Conservation (phyloP, 2,888 invertebrate species). For the Dione juno region DNA sequence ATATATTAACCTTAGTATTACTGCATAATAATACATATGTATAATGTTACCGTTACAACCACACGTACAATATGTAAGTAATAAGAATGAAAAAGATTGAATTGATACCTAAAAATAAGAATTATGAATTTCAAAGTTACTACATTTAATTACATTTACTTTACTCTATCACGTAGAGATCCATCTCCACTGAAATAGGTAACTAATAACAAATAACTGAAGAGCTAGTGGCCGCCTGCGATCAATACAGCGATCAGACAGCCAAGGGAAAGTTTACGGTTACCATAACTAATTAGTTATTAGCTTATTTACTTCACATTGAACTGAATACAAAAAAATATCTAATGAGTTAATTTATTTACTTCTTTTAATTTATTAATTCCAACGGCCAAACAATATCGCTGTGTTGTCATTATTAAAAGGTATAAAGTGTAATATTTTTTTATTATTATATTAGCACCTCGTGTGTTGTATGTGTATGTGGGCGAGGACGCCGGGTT, state of each 20-base stretch:
- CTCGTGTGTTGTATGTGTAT: constrained; percentile 25
- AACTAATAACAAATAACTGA: constrained; percentile 29
- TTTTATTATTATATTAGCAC: constrained; percentile 17
- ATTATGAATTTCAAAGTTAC: neutral
- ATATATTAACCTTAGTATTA: no score
- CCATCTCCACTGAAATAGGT: constrained; percentile 28
- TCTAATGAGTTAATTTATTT: neutral
- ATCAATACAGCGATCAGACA: constrained; percentile 45
- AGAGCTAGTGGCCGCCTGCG: constrained; percentile 34
- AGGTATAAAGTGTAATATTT: neutral
- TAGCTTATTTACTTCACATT: neutral
- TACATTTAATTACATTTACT: neutral
- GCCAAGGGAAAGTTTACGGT: constrained; percentile 27
- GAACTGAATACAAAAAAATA: no score
- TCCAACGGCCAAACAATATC: neutral
- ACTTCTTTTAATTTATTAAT: neutral
- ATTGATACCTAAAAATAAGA: neutral
- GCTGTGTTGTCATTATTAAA: neutral
- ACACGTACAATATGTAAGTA: no score
- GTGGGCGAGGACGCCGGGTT: constrained; percentile 59
- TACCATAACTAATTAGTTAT: neutral
- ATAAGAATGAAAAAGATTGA: no score
- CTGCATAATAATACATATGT: no score
- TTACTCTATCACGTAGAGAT: neutral
- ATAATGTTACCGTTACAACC: no score